A percentile compares a stretch with the other conserved stretches of the same genome.
phyloP scores from a whole-genome alignment of 2,113 vertebrate species.

The Paracanthobrama guichenoti region DNA sequence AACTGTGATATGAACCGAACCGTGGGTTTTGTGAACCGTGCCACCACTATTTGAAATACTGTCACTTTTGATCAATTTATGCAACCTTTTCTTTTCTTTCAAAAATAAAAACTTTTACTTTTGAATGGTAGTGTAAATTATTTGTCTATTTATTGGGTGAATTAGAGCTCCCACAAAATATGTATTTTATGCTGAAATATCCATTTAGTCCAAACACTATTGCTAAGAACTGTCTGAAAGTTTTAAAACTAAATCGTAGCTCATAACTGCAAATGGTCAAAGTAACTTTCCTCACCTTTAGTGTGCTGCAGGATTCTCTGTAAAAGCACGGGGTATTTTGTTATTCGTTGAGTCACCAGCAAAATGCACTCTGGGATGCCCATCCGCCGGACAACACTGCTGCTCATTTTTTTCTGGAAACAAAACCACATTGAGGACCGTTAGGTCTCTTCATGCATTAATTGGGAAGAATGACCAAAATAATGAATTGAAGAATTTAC shows the following conservation, averaged over 20 bases:
- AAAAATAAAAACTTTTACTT: no score
- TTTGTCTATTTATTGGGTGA: not conserved
- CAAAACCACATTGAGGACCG: not conserved
- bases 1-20: no score
- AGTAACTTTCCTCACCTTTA: conserved; percentile 78
- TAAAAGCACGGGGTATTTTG: conserved; percentile 93
- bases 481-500: conserved; percentile 64
- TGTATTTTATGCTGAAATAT: not conserved
- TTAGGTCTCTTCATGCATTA: not conserved
- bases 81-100: not conserved
- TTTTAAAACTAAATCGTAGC: not conserved
- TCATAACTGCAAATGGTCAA: not conserved
- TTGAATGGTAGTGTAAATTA: no score
- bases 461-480: not conserved
- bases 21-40: no score
- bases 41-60: no score
- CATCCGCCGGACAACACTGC: conserved; percentile 87
- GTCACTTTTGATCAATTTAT: not conserved
- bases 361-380: conserved; percentile 96
- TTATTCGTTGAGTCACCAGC: conserved; percentile 95
- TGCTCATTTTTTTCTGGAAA: conserved; percentile 94
- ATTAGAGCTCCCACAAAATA: not conserved
- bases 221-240: not conserved
- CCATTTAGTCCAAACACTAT: not conserved
- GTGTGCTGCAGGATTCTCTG: conserved; percentile 93